A percentile compares a stretch with the other conserved stretches of the same genome.
phyloP scores from a whole-genome alignment of 2,888 invertebrate genomes.

The Epinotia brunnichana region DNA sequence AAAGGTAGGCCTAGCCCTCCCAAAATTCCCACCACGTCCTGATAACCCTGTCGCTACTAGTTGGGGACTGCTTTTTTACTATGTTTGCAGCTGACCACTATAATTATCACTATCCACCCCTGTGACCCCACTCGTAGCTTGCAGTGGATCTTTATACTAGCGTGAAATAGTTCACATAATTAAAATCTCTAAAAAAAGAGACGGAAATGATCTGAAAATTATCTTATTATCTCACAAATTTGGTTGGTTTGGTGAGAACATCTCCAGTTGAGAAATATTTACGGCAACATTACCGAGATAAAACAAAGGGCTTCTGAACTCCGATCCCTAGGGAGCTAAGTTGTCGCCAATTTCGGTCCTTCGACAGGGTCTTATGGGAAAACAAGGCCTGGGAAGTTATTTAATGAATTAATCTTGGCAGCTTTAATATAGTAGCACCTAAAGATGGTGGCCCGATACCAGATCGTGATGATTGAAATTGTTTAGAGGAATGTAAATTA shows the following conservation, averaged over 20 bases:
- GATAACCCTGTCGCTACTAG: too few species aligned
- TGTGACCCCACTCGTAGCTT: too few species aligned
- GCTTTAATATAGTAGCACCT: neutral
- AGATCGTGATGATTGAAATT: neutral
- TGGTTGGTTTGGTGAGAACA: neutral
- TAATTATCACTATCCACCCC: too few species aligned
- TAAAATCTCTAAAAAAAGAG: too few species aligned
- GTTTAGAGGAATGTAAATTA: too few species aligned
- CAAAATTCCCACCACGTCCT: too few species aligned
- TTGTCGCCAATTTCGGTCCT: slow-evolving; percentile 32
- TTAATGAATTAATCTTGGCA: slow-evolving; percentile 39
- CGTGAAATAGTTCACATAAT: too few species aligned
- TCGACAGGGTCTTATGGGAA: slow-evolving; percentile 10
- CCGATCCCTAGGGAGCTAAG: neutral
- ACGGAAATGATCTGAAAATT: neutral
- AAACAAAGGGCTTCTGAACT: slow-evolving; percentile 30
- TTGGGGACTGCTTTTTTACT: too few species aligned
- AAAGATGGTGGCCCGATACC: neutral
- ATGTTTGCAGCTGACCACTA: too few species aligned
- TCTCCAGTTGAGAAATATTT: neutral
- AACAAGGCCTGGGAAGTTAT: slow-evolving; percentile 29
- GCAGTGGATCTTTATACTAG: too few species aligned
- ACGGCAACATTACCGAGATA: slow-evolving; percentile 3
- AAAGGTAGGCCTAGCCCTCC: too few species aligned
- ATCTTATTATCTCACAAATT: neutral